Percentiles rank a stretch among this genome's conserved stretches.
Conservation (phyloP, 2,113 vertebrate species). For the Anguilla rostrata region DNA sequence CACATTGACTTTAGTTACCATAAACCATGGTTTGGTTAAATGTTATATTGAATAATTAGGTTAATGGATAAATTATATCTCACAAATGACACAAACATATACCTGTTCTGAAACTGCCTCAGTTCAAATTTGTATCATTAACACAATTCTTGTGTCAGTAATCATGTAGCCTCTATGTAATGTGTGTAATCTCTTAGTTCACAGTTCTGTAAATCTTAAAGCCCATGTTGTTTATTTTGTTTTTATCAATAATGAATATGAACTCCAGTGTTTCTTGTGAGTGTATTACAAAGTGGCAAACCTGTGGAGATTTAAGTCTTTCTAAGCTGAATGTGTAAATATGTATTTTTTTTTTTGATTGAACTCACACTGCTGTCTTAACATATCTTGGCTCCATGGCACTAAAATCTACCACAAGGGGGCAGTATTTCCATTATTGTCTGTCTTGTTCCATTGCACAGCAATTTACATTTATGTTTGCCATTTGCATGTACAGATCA, state of each 20-base stretch:
- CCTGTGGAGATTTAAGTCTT: background rate
- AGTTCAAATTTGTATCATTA: background rate
- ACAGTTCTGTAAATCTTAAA: background rate
- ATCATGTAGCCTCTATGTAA: background rate
- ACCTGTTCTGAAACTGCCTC: too few relatives aligned
- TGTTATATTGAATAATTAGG: background rate
- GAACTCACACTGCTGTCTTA: background rate
- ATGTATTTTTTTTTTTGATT: background rate
- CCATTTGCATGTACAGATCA: slow-evolving; percentile 68
- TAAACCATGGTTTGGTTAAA: background rate
- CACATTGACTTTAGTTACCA: background rate
- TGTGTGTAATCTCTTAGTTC: background rate
- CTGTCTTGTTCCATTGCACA: slow-evolving; percentile 56
- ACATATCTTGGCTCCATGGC: slow-evolving; percentile 29
- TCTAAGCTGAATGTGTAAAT: background rate
- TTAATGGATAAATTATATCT: background rate
- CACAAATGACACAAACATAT: background rate
- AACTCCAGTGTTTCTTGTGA: background rate
- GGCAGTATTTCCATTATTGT: slow-evolving; percentile 91
- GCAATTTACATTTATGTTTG: slow-evolving; percentile 67
- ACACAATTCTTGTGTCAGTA: background rate
- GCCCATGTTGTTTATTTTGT: background rate
- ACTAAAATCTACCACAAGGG: slow-evolving; percentile 81
- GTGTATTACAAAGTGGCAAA: background rate
- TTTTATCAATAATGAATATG: background rate